Evolutionary conservation across 2,797 vertebrate genomes (phyloP).

Genomic region (Hozukius guyotensis): DNA sequence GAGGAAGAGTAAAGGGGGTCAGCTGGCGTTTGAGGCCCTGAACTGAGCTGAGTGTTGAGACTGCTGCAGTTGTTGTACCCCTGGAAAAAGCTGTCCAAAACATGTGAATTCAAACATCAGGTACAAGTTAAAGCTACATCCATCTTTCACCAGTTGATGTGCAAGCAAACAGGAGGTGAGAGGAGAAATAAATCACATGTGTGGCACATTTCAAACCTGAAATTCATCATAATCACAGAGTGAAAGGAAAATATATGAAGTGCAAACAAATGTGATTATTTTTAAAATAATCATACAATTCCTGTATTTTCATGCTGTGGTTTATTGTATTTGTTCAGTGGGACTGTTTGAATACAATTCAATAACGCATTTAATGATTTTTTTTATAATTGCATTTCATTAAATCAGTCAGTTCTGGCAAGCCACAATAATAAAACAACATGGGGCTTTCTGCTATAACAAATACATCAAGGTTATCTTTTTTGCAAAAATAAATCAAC

Average conservation of each 20-base stretch:
- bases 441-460: not conserved
- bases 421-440: slow-evolving; percentile 10
- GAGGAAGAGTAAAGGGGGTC: slow-evolving; percentile 25
- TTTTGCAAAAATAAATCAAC: not conserved
- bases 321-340: slow-evolving; percentile 36
- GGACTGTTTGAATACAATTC: slow-evolving; percentile 30
- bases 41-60: not conserved
- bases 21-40: slow-evolving; percentile 33
- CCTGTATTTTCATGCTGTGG: not conserved
- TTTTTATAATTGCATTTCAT: slow-evolving; percentile 15
- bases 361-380: slow-evolving; percentile 4
- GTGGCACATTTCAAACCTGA: not conserved
- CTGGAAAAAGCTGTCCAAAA: slow-evolving; percentile 16
- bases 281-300: not conserved
- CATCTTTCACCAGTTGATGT: slow-evolving; percentile 1
- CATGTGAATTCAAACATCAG: slow-evolving; percentile 31
- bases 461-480: not conserved
- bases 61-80: not conserved
- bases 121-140: not conserved
- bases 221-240: not conserved
- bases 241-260: not conserved
- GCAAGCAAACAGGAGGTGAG: not conserved
- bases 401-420: not conserved
- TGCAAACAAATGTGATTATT: not conserved
- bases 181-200: not conserved